Evolutionary conservation across 2,797 vertebrate genomes (phyloP).

Genomic region (Lagocephalus sceleratus): DNA sequence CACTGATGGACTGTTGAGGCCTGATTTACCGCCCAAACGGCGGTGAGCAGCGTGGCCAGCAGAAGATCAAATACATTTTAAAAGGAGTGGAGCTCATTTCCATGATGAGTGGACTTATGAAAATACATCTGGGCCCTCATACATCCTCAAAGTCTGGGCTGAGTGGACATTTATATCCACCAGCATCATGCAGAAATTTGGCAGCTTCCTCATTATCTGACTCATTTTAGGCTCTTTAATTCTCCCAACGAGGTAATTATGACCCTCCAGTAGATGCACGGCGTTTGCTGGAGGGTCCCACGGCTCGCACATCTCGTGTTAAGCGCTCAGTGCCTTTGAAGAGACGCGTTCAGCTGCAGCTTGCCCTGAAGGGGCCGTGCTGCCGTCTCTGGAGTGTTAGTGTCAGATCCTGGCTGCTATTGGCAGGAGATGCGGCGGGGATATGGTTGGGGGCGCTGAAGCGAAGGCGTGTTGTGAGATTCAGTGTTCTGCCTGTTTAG

Average conservation of each 20-base stretch:
- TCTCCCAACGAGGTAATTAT: not conserved
- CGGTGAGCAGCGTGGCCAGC: not conserved
- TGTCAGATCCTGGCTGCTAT: conserved; percentile 20
- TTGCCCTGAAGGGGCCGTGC: conserved; percentile 8
- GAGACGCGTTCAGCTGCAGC: conserved; percentile 5
- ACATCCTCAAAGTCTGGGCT: conserved; percentile 14
- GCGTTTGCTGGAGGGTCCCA: not conserved
- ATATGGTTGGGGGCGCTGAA: conserved; percentile 15
- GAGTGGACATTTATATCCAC: conserved; percentile 29
- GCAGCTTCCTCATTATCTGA: not conserved
- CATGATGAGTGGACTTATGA: conserved; percentile 39
- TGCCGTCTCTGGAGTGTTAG: conserved; percentile 13
- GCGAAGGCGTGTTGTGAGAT: conserved; percentile 26
- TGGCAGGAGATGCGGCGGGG: conserved; percentile 3
- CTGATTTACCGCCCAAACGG: conserved; percentile 5
- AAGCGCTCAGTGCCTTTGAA: conserved; percentile 5
- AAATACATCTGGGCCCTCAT: conserved; percentile 27
- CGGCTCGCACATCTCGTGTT: conserved; percentile 7
- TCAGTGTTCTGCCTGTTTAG: conserved; percentile 19
- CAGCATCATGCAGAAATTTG: not conserved
- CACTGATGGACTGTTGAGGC: not conserved
- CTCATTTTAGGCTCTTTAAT: conserved; percentile 22
- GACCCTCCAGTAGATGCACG: not conserved
- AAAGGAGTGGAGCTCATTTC: conserved; percentile 28
- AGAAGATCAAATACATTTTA: conserved; percentile 22